Evolutionary conservation across 2,888 invertebrate species (phyloP).

Genomic region (Hydropsyche betteni): DNA sequence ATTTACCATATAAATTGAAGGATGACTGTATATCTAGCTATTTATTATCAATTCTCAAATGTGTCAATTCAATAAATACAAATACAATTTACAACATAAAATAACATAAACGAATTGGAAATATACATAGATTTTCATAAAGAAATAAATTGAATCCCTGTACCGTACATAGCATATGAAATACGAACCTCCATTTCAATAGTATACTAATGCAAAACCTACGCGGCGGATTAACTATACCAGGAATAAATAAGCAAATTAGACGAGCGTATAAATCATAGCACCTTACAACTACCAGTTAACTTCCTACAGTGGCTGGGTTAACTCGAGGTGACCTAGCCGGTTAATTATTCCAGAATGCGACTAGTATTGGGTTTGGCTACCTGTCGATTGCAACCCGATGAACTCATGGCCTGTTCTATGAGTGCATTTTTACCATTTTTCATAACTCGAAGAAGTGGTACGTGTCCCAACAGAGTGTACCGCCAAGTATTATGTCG

Average conservation of each 20-base stretch:
- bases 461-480: no score
- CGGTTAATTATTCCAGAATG: constrained; percentile 40
- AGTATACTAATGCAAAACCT: background rate
- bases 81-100: no score
- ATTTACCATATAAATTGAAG: no score
- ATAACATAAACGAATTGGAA: no score
- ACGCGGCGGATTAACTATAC: no score
- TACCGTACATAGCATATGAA: no score
- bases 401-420: constrained; percentile 23
- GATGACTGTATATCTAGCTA: no score
- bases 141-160: no score
- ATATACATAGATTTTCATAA: no score
- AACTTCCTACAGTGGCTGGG: constrained; percentile 7
- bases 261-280: constrained; percentile 27
- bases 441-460: background rate
- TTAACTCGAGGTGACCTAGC: constrained; percentile 4
- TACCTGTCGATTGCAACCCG: constrained; percentile 40
- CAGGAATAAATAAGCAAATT: constrained; percentile 32
- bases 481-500: background rate
- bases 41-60: no score
- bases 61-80: no score
- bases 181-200: background rate
- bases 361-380: constrained; percentile 37
- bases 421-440: background rate
- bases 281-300: constrained; percentile 1